phyloP scores from a whole-genome alignment of 2,888 invertebrate species.

The Zaprionus lineosus region DNA sequence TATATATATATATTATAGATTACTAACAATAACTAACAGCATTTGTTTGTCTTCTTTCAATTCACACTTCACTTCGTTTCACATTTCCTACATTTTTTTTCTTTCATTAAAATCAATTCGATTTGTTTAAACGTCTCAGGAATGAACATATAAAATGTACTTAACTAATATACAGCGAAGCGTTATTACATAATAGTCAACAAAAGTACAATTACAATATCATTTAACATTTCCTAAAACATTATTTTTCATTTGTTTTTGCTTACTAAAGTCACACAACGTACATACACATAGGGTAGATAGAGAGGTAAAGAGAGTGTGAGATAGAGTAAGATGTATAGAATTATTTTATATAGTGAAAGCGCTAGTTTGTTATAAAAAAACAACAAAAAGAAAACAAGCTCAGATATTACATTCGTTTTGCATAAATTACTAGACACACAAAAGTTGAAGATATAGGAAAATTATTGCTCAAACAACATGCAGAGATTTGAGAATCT shows the following conservation, averaged over 20 bases:
- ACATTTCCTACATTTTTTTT: not conserved
- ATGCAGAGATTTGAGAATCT: slow-evolving; percentile 27
- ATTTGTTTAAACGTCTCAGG: slow-evolving; percentile 19
- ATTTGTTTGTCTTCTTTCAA: slow-evolving; percentile 49
- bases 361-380: slow-evolving; percentile 26
- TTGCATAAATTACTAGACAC: slow-evolving; percentile 54
- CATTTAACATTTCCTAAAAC: slow-evolving; percentile 41
- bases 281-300: slow-evolving; percentile 42
- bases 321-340: slow-evolving; percentile 3
- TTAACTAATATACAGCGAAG: slow-evolving; percentile 77
- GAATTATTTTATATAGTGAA: slow-evolving; percentile 35
- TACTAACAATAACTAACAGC: slow-evolving; percentile 76
- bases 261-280: slow-evolving; percentile 39
- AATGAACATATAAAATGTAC: slow-evolving; percentile 63
- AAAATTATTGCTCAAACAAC: slow-evolving; percentile 54
- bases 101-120: slow-evolving; percentile 16
- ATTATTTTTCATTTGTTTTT: slow-evolving; percentile 16
- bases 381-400: slow-evolving; percentile 64
- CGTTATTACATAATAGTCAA: slow-evolving; percentile 79
- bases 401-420: slow-evolving; percentile 13
- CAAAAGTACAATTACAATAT: slow-evolving; percentile 74
- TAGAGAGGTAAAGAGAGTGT: slow-evolving; percentile 6
- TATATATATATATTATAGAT: slow-evolving; percentile 62
- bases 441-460: slow-evolving; percentile 36
- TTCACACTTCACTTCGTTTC: slow-evolving; percentile 6